phyloP scores from a whole-genome alignment of 2,797 vertebrate genomes.

The Dermochelys coriacea region DNA sequence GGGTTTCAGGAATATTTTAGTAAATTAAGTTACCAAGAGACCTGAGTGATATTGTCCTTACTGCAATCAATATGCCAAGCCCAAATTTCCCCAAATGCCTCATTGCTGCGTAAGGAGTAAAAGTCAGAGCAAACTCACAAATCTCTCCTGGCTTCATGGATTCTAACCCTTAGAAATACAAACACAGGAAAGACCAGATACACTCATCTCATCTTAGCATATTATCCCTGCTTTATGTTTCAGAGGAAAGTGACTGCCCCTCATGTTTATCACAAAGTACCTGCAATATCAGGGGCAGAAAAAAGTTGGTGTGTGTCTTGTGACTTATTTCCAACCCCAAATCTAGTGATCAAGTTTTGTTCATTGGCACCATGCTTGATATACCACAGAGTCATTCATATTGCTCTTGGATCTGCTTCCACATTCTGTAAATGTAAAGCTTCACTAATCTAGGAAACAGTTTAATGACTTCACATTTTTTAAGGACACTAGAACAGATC shows the following conservation, averaged over 20 bases:
- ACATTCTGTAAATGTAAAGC: rapidly evolving
- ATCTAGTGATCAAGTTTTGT: background rate
- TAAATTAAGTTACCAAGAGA: background rate
- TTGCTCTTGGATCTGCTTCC: conserved; percentile 27
- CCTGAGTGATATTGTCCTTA: background rate
- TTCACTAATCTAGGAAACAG: background rate
- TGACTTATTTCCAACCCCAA: background rate
- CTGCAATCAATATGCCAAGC: background rate
- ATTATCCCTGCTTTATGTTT: background rate
- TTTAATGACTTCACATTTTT: conserved; percentile 16
- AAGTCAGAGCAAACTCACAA: background rate
- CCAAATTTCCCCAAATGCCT: background rate
- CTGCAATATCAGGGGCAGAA: background rate
- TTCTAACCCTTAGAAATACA: background rate
- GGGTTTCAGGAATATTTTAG: background rate
- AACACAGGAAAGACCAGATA: background rate
- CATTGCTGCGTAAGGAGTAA: rapidly evolving
- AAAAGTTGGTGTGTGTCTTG: background rate
- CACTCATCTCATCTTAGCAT: background rate
- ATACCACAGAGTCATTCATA: background rate
- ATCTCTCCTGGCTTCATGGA: background rate
- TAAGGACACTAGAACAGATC: background rate
- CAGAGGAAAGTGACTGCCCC: background rate
- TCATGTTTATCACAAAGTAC: background rate
- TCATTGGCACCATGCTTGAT: background rate